Evolutionary conservation across 35 echinoderm and acorn worm genomes (phyloP).

Genomic region (Diadema setosum): DNA sequence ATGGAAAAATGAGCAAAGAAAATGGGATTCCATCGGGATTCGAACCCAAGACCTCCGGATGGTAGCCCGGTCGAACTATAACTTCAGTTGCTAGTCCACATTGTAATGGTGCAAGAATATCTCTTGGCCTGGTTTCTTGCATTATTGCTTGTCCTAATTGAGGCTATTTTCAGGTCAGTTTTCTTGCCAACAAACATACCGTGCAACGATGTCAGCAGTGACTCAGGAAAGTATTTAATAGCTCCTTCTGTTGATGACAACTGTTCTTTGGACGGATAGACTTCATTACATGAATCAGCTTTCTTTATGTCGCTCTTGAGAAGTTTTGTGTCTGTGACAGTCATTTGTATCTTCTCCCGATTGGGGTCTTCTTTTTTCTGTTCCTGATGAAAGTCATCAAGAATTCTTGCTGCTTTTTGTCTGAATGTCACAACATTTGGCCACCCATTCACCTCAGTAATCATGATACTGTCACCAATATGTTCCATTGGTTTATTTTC

Average conservation of each 20-base stretch:
- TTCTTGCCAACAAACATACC: slow-evolving; percentile 37
- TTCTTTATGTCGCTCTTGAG: slow-evolving; percentile 49
- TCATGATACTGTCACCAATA: slow-evolving; percentile 43
- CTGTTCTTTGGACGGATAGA: background rate
- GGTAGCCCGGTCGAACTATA: no score
- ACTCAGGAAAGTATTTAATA: slow-evolving; percentile 3
- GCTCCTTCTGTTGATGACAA: slow-evolving; percentile 29
- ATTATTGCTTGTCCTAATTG: slow-evolving; percentile 73
- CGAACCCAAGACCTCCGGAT: no score
- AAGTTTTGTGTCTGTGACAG: slow-evolving; percentile 17
- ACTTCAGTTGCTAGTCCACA: slow-evolving; percentile 48
- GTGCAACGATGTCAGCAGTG: background rate
- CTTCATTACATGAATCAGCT: background rate
- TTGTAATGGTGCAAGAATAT: slow-evolving; percentile 53
- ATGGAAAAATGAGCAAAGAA: no score
- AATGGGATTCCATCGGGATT: no score
- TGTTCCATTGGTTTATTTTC: slow-evolving; percentile 1
- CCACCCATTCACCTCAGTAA: slow-evolving; percentile 48
- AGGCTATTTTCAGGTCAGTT: slow-evolving; percentile 22
- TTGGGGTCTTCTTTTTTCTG: background rate
- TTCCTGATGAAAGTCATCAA: slow-evolving; percentile 47
- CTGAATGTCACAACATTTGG: slow-evolving; percentile 43
- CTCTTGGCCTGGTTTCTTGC: slow-evolving; percentile 44
- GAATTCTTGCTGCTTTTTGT: background rate
- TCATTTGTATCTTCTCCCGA: slow-evolving; percentile 36